Percentiles rank a stretch among this genome's conserved stretches.
Conservation (phyloP, 2,888 invertebrate genomes). For the Lymantria dispar region DNA sequence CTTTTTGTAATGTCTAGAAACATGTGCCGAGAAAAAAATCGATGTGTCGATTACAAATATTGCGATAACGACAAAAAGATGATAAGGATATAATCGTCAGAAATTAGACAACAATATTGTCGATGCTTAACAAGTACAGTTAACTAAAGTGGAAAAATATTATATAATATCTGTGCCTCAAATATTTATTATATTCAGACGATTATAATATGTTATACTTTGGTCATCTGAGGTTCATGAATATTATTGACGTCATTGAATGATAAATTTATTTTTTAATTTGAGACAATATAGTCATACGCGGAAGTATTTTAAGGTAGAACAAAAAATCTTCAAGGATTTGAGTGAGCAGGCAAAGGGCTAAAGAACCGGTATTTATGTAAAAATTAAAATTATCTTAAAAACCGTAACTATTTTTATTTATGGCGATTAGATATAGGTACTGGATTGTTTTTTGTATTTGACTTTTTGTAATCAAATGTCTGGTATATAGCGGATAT, state of each 20-base stretch:
- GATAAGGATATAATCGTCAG: too few relatives aligned
- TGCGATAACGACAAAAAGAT: too few relatives aligned
- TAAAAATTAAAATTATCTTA: background rate
- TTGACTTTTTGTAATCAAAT: background rate
- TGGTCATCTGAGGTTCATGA: background rate
- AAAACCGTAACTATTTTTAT: background rate
- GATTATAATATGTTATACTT: background rate
- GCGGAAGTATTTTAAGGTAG: conserved; percentile 30
- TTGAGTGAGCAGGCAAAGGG: conserved; percentile 35
- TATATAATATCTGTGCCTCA: background rate
- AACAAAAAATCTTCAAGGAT: conserved; percentile 38
- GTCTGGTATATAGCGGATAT: too few relatives aligned
- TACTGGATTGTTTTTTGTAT: background rate
- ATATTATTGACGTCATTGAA: background rate
- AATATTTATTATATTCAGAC: background rate
- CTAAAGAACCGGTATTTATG: conserved; percentile 28
- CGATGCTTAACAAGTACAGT: too few relatives aligned
- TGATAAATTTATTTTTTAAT: conserved; percentile 5
- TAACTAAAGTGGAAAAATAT: too few relatives aligned
- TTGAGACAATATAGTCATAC: conserved; percentile 16
- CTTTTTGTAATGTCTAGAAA: too few relatives aligned
- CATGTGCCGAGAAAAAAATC: too few relatives aligned
- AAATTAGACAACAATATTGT: too few relatives aligned
- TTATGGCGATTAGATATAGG: too few relatives aligned
- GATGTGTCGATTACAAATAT: too few relatives aligned